Percentiles rank a stretch among this genome's conserved stretches.
These are phyloP conservation scores for Protobothrops flavoviridis DNA, from an alignment of 2,113 vertebrate genomes.

Conservation along the genomic window DNA sequence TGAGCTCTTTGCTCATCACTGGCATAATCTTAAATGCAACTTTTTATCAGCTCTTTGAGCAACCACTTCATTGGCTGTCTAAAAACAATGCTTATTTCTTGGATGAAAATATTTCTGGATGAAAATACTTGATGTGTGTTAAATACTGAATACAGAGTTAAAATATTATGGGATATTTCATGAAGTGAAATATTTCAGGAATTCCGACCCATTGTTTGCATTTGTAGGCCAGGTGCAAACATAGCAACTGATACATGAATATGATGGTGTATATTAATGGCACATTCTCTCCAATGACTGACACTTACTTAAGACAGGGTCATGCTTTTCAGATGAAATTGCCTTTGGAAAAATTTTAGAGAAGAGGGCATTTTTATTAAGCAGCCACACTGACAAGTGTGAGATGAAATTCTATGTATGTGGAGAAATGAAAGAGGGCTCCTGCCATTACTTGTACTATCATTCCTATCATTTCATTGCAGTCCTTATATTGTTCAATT, in stretches of 20 bases:
- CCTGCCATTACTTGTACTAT: background rate
- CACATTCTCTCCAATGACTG: background rate
- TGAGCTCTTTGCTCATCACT: background rate
- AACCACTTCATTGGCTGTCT: background rate
- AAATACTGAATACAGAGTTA: background rate
- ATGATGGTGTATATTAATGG: background rate
- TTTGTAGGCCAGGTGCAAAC: background rate
- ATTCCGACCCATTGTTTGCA: background rate
- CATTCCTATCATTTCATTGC: background rate
- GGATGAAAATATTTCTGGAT: background rate
- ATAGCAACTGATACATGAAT: background rate
- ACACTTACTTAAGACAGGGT: background rate
- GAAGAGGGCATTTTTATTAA: background rate
- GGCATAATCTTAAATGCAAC: background rate
- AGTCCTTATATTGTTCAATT: background rate
- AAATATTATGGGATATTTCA: background rate
- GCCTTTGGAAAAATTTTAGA: background rate
- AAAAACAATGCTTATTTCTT: background rate
- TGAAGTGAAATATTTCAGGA: background rate
- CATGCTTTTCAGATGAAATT: background rate
- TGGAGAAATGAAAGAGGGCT: background rate
- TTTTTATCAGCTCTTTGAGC: background rate
- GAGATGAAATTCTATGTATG: background rate
- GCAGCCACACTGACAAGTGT: background rate
- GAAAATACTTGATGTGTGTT: background rate